These are phyloP conservation scores for Drosophila quadrilineata DNA, from an alignment of 1,140 invertebrate genomes.

Conservation along the genomic window DNA sequence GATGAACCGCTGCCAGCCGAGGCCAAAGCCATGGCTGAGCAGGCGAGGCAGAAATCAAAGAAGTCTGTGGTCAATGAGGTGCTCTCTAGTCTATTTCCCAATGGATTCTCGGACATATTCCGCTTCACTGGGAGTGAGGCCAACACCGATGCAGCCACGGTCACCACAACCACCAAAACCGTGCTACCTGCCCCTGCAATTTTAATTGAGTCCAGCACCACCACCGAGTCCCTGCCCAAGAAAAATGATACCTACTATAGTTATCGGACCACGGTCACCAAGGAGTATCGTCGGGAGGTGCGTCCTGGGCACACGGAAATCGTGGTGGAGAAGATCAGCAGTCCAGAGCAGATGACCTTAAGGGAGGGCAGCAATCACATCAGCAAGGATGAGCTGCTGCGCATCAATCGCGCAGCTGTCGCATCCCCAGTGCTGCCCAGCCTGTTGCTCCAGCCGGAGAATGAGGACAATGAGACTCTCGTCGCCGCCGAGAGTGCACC, in stretches of 20 bases:
- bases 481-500: conserved; percentile 63
- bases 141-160: conserved; percentile 22
- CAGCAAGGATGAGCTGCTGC: conserved; percentile 56
- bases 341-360: conserved; percentile 33
- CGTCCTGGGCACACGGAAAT: conserved; percentile 68
- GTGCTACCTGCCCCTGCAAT: conserved; percentile 19
- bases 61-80: conserved; percentile 71
- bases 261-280: conserved; percentile 64
- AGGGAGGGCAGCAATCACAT: conserved; percentile 65
- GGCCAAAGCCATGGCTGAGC: not conserved
- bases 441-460: conserved; percentile 51
- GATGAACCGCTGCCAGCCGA: conserved; percentile 43
- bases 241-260: conserved; percentile 59
- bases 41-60: conserved; percentile 24
- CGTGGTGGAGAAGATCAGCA: conserved; percentile 64
- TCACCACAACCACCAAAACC: conserved; percentile 34
- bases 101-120: conserved; percentile 76
- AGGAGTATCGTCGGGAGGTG: conserved; percentile 63
- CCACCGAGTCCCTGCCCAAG: not conserved
- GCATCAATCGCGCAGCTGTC: conserved; percentile 70
- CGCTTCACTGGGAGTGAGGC: conserved; percentile 59
- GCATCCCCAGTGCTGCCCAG: conserved; percentile 70
- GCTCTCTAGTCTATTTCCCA: conserved; percentile 68
- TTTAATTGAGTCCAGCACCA: not conserved
- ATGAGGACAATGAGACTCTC: conserved; percentile 53